Evolutionary conservation across 2,888 invertebrate species (phyloP), one percentile per base, ranked within the genome.

Genomic region (Lasioglossum lativentre): DNA sequence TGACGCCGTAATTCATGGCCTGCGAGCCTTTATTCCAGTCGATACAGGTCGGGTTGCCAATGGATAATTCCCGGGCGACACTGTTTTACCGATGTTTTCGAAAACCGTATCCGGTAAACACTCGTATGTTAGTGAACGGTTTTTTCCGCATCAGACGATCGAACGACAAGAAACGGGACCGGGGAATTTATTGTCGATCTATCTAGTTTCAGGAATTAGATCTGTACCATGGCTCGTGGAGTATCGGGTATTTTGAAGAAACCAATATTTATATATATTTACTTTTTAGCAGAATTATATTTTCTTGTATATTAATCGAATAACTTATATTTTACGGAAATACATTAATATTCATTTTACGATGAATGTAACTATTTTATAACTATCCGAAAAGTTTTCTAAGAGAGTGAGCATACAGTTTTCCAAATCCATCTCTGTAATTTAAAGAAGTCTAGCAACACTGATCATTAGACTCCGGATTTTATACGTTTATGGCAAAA

Each of bases 41-140:
- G 89, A 89, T 89, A 87, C 86, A 86, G 82, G 87, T 89, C 86
- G 75, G 23, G 27, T 59, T 23, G 72, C 66, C 71, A 68, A 68
- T 71, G 73, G 72, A 75, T 83, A 89, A 78, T 87, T 87, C 82
- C 82, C 83, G 42, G 63, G 82, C 71, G 83, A 83, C 89, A 81
- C 78, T 80, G 78, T 84, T 85, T 82, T 83, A 86, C 76, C 79
- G 75, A 81, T 81, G 78, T 82, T 88, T 82, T 59, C 80, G 77
- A 73, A 73, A 79, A 78, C 66, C 75, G 81, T 77, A 59, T 70
- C n/a, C 56, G 82, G 71, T 52, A 77, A 80, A 86, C 83, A 80
- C 78, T 85, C 75, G 73, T 85, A 71, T 8, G 40, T 73, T 74
- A 73, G 34, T 75, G 75, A 80, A 86, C 82, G 79, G 59, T 77